Evolutionary conservation across 64 coral and sea anemone genomes (phyloP).

Genomic region (Montipora sp.): DNA sequence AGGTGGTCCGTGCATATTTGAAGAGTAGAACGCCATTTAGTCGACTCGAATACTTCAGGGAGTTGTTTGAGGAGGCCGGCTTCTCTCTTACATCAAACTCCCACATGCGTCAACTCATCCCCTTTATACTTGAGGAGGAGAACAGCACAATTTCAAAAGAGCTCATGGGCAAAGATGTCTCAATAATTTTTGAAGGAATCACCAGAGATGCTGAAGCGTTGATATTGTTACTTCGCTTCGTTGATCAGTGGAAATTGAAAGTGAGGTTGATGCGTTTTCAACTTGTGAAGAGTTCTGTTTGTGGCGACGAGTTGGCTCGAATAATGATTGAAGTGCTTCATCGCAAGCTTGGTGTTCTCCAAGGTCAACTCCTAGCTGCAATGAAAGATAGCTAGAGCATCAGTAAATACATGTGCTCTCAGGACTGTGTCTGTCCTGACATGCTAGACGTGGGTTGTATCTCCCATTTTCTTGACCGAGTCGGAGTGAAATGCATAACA

Average conservation of each 20-base stretch:
- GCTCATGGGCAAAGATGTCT: not conserved
- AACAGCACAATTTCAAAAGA: not conserved
- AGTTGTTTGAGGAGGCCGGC: not conserved
- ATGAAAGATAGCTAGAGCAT: slow-evolving; percentile 27
- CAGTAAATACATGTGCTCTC: slow-evolving; percentile 19
- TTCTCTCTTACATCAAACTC: not conserved
- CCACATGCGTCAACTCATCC: not conserved
- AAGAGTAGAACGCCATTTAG: slow-evolving; percentile 50
- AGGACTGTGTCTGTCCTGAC: slow-evolving; percentile 17
- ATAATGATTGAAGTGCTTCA: not conserved
- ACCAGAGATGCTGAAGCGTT: not conserved
- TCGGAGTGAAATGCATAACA: not conserved
- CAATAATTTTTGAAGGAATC: not conserved
- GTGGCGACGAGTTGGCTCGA: not conserved
- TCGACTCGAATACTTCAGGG: not conserved
- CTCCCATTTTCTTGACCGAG: not conserved
- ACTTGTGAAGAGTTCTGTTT: not conserved
- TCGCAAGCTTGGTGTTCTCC: not conserved
- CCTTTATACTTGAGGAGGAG: not conserved
- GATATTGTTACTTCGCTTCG: not conserved
- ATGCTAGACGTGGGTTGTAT: not conserved
- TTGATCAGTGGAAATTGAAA: not conserved
- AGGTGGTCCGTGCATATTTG: slow-evolving; percentile 45
- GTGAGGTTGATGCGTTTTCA: not conserved
- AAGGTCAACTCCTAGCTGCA: slow-evolving; percentile 28